Percentiles rank a stretch among this genome's conserved stretches.
phyloP scores from a whole-genome alignment of 2,113 vertebrate species.

The Leucoraja erinaceus region DNA sequence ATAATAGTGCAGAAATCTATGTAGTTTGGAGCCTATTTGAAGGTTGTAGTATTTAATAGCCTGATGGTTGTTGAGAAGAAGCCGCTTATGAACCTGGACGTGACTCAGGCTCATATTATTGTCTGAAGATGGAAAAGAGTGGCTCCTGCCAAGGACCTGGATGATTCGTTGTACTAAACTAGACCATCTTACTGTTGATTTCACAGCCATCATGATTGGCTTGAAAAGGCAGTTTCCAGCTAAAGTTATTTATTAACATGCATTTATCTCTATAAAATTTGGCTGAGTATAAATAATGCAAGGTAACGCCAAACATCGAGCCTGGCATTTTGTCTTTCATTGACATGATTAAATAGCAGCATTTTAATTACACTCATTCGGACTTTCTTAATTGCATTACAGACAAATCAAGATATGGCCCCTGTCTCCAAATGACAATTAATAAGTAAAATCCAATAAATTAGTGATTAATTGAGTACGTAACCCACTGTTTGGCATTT shows the following conservation, averaged over 20 bases:
- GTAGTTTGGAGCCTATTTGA: too few species aligned
- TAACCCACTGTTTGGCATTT: slow-evolving; percentile 45
- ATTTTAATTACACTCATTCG: slow-evolving; percentile 23
- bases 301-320: not conserved
- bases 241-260: not conserved
- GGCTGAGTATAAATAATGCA: not conserved
- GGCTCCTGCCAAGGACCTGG: not conserved
- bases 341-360: not conserved
- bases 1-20: too few species aligned
- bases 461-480: slow-evolving; percentile 60
- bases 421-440: slow-evolving; percentile 59
- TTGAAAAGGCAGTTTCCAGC: not conserved
- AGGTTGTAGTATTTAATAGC: too few species aligned
- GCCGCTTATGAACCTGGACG: too few species aligned
- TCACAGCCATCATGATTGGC: too few species aligned
- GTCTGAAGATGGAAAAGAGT: not conserved
- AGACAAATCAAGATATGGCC: slow-evolving; percentile 47
- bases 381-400: slow-evolving; percentile 45
- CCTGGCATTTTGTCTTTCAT: not conserved
- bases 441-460: slow-evolving; percentile 60
- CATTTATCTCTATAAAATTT: not conserved
- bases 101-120: too few species aligned
- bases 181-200: too few species aligned
- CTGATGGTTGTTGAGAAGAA: too few species aligned
- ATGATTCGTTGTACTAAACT: too few species aligned